These are phyloP conservation scores for Maccullochella peelii DNA, from an alignment of 2,113 vertebrate genomes.

Conservation along the genomic window DNA sequence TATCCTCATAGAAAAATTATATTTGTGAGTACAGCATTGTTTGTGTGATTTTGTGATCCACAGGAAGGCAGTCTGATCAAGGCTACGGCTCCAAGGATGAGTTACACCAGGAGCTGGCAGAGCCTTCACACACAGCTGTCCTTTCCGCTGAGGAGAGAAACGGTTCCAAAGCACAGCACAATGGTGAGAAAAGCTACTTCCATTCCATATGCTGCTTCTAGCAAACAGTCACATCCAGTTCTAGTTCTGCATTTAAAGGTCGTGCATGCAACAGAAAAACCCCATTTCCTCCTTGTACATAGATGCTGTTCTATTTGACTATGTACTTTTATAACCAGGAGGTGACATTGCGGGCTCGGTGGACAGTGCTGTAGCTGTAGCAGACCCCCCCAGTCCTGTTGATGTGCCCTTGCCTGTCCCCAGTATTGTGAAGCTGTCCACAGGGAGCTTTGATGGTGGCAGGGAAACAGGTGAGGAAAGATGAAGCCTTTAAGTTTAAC, in stretches of 20 bases:
- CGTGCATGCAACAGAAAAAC: not conserved
- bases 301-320: not conserved
- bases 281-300: not conserved
- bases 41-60: slow-evolving; percentile 2
- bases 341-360: slow-evolving; percentile 72
- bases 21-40: not conserved
- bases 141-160: slow-evolving; percentile 58
- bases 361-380: slow-evolving; percentile 78
- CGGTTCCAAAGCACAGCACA: slow-evolving; percentile 60
- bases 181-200: slow-evolving; percentile 74
- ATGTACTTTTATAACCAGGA: slow-evolving; percentile 44
- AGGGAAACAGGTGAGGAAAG: slow-evolving; percentile 85
- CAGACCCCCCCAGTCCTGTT: slow-evolving; percentile 75
- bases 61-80: slow-evolving; percentile 90
- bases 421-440: slow-evolving; percentile 93
- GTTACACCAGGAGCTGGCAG: slow-evolving; percentile 84
- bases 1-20: not conserved
- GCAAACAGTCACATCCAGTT: not conserved
- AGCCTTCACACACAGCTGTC: slow-evolving; percentile 65
- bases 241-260: not conserved
- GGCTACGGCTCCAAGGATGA: slow-evolving; percentile 94
- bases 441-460: slow-evolving; percentile 86
- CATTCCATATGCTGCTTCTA: not conserved
- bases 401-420: slow-evolving; percentile 78
- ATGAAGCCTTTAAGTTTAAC: not conserved